Percentiles rank a stretch among this genome's conserved stretches.
phyloP scores from a whole-genome alignment of 1,140 invertebrate species.

The Popillia japonica region DNA sequence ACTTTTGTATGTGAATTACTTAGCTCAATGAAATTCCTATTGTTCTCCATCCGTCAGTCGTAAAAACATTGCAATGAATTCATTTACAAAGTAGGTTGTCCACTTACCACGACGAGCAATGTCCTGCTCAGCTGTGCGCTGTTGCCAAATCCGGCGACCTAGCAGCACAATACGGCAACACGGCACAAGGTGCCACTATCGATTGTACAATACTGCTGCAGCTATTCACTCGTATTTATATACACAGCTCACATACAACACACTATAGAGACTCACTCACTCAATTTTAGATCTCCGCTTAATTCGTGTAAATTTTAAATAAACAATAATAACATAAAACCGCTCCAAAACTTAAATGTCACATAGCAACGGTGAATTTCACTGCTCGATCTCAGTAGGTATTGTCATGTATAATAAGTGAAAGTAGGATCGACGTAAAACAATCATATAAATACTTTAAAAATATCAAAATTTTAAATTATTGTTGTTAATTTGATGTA shows the following conservation, averaged over 20 bases:
- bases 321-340: slow-evolving; percentile 15
- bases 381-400: not conserved
- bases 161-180: slow-evolving; percentile 8
- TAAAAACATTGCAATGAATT: slow-evolving; percentile 18
- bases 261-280: slow-evolving; percentile 15
- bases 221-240: slow-evolving; percentile 14
- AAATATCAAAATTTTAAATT: slow-evolving; percentile 2
- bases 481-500: not conserved
- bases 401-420: slow-evolving; percentile 6
- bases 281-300: not conserved
- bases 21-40: slow-evolving; percentile 1
- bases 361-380: slow-evolving; percentile 24
- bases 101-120: slow-evolving; percentile 28
- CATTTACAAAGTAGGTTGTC: slow-evolving; percentile 21
- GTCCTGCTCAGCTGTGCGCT: slow-evolving; percentile 28
- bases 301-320: not conserved
- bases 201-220: slow-evolving; percentile 29
- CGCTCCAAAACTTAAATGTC: not conserved
- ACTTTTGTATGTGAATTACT: not conserved
- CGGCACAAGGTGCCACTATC: slow-evolving; percentile 20
- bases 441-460: not conserved
- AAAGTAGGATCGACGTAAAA: not conserved
- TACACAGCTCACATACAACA: slow-evolving; percentile 21
- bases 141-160: not conserved
- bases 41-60: not conserved